These are phyloP conservation scores for Luperina nickerlii DNA, from an alignment of 2,888 invertebrate genomes.

Conservation along the genomic window DNA sequence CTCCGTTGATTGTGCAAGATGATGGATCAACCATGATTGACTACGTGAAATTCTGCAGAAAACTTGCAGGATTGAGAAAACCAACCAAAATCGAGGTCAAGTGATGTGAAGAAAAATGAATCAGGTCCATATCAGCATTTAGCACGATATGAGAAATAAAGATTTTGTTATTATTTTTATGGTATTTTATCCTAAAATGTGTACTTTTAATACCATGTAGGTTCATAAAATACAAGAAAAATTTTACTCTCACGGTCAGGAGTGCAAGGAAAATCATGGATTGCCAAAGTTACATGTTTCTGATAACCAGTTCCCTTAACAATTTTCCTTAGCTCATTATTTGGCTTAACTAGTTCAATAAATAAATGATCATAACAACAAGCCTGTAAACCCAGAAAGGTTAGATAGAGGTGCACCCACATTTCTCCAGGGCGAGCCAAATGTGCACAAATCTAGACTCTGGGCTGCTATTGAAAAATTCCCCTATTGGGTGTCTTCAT, in stretches of 20 bases:
- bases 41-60: constrained; percentile 91
- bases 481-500: too few species aligned
- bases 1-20: constrained; percentile 89
- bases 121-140: not conserved
- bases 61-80: constrained; percentile 91
- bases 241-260: not conserved
- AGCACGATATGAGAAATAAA: constrained; percentile 46
- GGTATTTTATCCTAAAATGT: not conserved
- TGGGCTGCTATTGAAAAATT: not conserved
- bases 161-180: constrained; percentile 5
- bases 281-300: not conserved
- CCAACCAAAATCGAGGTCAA: constrained; percentile 72
- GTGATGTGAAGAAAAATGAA: not conserved
- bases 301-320: not conserved
- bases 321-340: not conserved
- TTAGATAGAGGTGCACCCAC: too few species aligned
- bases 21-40: constrained; percentile 91
- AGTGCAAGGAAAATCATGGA: not conserved
- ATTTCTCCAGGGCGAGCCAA: not conserved
- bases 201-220: not conserved
- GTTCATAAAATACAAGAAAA: not conserved
- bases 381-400: not conserved
- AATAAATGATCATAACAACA: not conserved
- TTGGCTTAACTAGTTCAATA: not conserved
- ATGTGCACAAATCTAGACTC: not conserved